Evolutionary conservation across 2,113 vertebrate genomes (phyloP).

Genomic region (Peromyscus californicus): DNA sequence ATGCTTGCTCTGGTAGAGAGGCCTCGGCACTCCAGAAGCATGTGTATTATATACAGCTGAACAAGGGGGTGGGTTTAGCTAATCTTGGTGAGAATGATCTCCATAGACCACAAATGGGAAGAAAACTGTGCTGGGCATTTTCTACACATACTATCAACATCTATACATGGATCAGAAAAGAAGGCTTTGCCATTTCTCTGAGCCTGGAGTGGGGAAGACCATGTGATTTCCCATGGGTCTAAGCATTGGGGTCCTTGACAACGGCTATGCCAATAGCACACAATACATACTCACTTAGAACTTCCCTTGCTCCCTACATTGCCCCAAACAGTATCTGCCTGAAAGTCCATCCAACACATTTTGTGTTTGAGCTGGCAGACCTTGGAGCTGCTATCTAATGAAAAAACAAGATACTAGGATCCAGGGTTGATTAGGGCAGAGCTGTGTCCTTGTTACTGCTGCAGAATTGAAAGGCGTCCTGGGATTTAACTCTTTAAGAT

Average conservation of each 20-base stretch:
- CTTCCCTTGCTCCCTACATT: neutral
- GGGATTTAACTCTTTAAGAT: neutral
- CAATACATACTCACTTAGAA: neutral
- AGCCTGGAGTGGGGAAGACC: neutral
- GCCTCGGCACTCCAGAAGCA: neutral
- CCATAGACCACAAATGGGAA: neutral
- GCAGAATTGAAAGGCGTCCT: neutral
- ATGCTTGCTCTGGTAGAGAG: neutral
- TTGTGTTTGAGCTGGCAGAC: rapidly evolving
- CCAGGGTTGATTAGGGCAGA: neutral
- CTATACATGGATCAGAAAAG: neutral
- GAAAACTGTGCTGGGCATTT: neutral
- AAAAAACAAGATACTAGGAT: neutral
- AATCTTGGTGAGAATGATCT: too few relatives aligned
- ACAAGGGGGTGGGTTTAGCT: neutral
- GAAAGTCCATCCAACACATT: rapidly evolving
- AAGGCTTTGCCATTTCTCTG: neutral
- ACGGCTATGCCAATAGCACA: neutral
- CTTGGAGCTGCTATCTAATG: rapidly evolving
- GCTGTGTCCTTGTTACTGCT: rapidly evolving
- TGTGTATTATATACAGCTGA: too few relatives aligned
- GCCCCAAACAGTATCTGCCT: neutral
- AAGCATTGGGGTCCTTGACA: neutral
- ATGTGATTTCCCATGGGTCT: neutral
- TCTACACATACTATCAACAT: neutral